A percentile compares a stretch with the other conserved stretches of the same genome.
phyloP scores from a whole-genome alignment of 30 jellyfish, hydroid and myxozoan species.

The Catostylus mosaicus region DNA sequence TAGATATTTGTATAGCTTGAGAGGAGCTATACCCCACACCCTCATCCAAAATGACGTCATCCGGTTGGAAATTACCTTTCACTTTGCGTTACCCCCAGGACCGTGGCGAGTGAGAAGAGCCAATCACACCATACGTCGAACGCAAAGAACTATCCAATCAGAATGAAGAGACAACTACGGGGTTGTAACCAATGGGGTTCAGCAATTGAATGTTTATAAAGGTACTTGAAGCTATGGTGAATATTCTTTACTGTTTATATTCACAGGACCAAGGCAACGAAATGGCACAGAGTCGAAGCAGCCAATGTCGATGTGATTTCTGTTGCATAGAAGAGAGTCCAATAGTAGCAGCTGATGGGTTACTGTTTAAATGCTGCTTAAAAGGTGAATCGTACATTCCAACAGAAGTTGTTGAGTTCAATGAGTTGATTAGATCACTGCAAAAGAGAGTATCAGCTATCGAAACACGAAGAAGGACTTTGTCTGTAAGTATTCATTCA shows the following conservation, averaged over 20 bases:
- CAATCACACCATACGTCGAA: too few relatives aligned
- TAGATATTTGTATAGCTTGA: too few relatives aligned
- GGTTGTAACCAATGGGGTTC: too few relatives aligned
- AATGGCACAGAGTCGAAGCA: conserved; percentile 1
- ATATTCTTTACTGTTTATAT: background rate
- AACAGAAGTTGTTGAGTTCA: conserved; percentile 39
- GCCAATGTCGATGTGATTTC: conserved; percentile 29
- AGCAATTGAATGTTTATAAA: too few relatives aligned
- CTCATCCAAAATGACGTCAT: too few relatives aligned
- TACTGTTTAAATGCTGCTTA: conserved; percentile 44
- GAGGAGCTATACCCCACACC: too few relatives aligned
- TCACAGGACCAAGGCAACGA: conserved; percentile 17
- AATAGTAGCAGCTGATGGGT: conserved; percentile 68
- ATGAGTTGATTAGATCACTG: conserved; percentile 47
- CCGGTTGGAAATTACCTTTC: too few relatives aligned
- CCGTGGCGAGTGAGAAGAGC: too few relatives aligned
- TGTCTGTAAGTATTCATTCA: conserved; percentile 51
- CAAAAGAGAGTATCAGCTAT: conserved; percentile 6
- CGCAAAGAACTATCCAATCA: too few relatives aligned
- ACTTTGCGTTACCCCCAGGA: too few relatives aligned
- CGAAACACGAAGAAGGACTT: conserved; percentile 21
- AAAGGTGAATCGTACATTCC: conserved; percentile 61
- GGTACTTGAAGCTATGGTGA: background rate
- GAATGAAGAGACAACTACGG: too few relatives aligned
- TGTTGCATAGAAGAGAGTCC: conserved; percentile 59